These are phyloP conservation scores for Ophioninae sp. DNA, from an alignment of 2,888 invertebrate genomes.

Conservation along the genomic window DNA sequence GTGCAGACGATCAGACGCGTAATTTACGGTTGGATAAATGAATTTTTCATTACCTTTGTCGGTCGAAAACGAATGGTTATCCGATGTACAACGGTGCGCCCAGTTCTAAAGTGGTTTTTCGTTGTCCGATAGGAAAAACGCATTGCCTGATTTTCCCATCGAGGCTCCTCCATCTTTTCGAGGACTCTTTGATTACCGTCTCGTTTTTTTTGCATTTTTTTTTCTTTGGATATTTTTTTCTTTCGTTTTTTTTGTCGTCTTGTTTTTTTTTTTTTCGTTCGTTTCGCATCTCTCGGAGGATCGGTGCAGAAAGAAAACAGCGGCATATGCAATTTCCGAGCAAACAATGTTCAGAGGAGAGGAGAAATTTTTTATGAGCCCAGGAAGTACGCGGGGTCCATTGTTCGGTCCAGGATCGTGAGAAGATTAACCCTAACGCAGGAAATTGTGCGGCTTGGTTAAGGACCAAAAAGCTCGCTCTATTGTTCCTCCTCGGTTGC, in stretches of 20 bases:
- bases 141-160: slow-evolving; percentile 21
- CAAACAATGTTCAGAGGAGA: slow-evolving; percentile 4
- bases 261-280: slow-evolving; percentile 9
- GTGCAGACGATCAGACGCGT: slow-evolving; percentile 49
- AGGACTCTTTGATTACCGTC: slow-evolving; percentile 30
- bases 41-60: slow-evolving; percentile 60
- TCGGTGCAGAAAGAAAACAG: too few species aligned
- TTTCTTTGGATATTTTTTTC: neutral
- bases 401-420: slow-evolving; percentile 25
- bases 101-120: slow-evolving; percentile 26
- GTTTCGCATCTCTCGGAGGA: neutral
- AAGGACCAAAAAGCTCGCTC: too few species aligned
- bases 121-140: slow-evolving; percentile 7
- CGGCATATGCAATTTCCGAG: neutral
- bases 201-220: slow-evolving; percentile 1
- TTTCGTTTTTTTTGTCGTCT: slow-evolving; percentile 1
- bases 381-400: neutral
- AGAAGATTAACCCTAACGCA: neutral
- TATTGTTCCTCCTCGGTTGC: too few species aligned
- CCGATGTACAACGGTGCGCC: slow-evolving; percentile 11
- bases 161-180: slow-evolving; percentile 26
- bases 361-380: slow-evolving; percentile 8
- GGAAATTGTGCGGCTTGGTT: too few species aligned
- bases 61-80: slow-evolving; percentile 49
- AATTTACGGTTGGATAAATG: slow-evolving; percentile 63